Evolutionary conservation across 2,888 invertebrate species (phyloP).

Genomic region (Andrena minutula): DNA sequence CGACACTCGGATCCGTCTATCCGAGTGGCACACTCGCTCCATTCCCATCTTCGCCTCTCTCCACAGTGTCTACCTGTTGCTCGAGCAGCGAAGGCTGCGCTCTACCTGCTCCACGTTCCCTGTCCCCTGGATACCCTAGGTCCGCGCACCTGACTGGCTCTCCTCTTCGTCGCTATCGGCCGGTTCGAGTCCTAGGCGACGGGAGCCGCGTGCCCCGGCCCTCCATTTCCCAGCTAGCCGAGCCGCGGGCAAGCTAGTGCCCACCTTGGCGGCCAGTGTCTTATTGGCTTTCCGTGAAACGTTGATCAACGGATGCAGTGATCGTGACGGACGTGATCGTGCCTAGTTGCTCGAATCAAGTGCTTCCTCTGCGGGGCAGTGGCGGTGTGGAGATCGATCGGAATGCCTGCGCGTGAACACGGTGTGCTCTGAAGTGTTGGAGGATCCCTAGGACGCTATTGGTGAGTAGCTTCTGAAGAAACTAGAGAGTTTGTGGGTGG

Average conservation of each 20-base stretch:
- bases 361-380: conserved; percentile 44
- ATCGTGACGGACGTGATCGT: conserved; percentile 27
- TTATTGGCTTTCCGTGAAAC: conserved; percentile 33
- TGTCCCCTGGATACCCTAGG: neutral
- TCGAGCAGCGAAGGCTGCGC: conserved; percentile 71
- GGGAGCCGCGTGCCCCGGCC: neutral
- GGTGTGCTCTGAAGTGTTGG: neutral
- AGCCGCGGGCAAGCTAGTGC: too few species aligned
- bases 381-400: conserved; percentile 1
- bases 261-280: too few species aligned
- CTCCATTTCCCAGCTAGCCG: too few species aligned
- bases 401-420: conserved; percentile 4
- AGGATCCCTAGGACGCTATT: neutral
- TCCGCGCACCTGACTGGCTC: conserved; percentile 7
- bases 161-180: neutral
- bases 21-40: conserved; percentile 67
- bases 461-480: conserved; percentile 25
- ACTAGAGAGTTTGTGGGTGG: neutral
- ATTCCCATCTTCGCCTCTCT: conserved; percentile 70
- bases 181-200: too few species aligned
- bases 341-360: conserved; percentile 46
- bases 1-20: conserved; percentile 71
- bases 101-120: conserved; percentile 53
- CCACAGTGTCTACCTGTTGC: conserved; percentile 80
- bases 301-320: conserved; percentile 20